Evolutionary conservation across 2,797 vertebrate species (phyloP).

Genomic region (Nothura maculosa): DNA sequence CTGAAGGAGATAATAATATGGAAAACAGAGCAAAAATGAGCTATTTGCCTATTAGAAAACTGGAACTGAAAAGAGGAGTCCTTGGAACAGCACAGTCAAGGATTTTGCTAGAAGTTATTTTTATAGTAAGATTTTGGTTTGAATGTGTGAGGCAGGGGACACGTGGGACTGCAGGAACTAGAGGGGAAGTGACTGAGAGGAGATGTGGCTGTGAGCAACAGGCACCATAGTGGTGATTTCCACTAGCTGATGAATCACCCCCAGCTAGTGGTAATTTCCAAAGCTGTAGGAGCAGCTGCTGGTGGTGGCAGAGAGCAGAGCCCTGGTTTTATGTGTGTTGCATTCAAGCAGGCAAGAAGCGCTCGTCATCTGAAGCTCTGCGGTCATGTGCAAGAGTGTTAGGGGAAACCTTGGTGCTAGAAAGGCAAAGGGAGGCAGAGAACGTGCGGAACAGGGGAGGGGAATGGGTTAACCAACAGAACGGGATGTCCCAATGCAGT

Average conservation of each 20-base stretch:
- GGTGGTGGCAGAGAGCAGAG: background rate
- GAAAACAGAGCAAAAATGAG: background rate
- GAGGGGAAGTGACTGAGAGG: background rate
- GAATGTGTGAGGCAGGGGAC: background rate
- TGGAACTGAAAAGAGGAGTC: rapidly evolving
- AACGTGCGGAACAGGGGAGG: background rate
- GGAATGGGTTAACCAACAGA: background rate
- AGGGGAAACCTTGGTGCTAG: background rate
- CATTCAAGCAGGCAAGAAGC: background rate
- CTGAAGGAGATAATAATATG: background rate
- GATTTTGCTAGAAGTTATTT: background rate
- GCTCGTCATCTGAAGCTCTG: background rate
- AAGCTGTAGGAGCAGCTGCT: background rate
- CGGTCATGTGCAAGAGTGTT: background rate
- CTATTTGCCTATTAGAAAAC: background rate
- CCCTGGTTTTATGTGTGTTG: background rate
- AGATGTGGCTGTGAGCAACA: background rate
- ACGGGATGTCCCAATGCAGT: background rate
- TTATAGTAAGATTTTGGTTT: background rate
- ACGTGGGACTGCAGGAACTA: background rate
- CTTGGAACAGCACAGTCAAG: background rate
- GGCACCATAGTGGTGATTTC: background rate
- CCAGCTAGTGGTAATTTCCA: background rate
- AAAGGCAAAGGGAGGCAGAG: background rate
- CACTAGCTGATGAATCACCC: background rate